phyloP scores from a whole-genome alignment of 2,113 vertebrate genomes.

The Anolis carolinensis region DNA sequence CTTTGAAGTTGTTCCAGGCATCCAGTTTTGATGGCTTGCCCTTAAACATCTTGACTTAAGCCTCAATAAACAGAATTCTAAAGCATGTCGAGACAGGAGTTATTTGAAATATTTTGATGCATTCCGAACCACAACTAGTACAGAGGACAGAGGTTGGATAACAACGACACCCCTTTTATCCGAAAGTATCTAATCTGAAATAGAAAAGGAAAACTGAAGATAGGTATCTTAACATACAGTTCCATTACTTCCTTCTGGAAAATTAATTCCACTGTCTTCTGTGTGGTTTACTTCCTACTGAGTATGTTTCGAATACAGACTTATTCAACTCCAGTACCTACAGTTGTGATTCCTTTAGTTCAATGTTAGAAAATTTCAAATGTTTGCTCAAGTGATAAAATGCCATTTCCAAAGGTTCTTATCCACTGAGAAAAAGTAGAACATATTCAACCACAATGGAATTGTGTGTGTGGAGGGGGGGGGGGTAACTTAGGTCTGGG shows the following conservation, averaged over 20 bases:
- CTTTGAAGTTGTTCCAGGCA: conserved; percentile 3
- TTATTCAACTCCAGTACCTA: not conserved
- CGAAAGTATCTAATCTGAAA: not conserved
- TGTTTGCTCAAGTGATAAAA: not conserved
- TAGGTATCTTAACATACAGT: not conserved
- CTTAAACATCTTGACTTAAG: conserved; percentile 3
- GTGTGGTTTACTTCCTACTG: not conserved
- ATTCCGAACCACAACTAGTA: not conserved
- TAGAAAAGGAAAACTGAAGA: not conserved
- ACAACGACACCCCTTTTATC: not conserved
- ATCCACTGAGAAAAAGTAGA: no score
- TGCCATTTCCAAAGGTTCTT: no score
- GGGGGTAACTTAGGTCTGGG: no score
- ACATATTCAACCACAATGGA: no score
- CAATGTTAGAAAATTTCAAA: not conserved
- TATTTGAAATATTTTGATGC: not conserved
- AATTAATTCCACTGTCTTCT: not conserved
- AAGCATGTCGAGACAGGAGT: not conserved
- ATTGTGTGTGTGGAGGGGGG: no score
- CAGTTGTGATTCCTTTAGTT: not conserved
- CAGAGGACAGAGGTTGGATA: not conserved
- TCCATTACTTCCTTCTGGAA: not conserved
- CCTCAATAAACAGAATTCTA: conserved; percentile 17
- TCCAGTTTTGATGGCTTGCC: not conserved
- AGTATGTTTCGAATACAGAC: not conserved